phyloP scores from a whole-genome alignment of 2,888 invertebrate species.

The Cheilosia impressa region DNA sequence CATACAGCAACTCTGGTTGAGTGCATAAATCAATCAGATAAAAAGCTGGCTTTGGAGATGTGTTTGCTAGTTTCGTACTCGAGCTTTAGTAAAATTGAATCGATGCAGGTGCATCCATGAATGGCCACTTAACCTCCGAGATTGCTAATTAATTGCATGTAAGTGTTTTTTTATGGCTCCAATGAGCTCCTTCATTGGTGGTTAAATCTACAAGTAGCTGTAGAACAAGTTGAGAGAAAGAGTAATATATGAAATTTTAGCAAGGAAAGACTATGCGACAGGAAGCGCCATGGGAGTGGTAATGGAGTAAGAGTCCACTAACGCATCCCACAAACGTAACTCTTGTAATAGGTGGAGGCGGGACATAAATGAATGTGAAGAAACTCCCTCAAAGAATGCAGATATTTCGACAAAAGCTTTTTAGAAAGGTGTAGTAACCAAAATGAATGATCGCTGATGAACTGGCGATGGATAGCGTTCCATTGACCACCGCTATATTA shows the following conservation, averaged over 20 bases:
- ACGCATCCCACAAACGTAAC: too few species aligned
- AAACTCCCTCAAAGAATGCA: too few species aligned
- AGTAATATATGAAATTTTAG: neutral
- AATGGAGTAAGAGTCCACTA: too few species aligned
- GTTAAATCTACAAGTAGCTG: conserved; percentile 3
- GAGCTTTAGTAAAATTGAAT: neutral
- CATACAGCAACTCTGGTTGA: neutral
- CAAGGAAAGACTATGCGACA: too few species aligned
- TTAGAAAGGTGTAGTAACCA: too few species aligned
- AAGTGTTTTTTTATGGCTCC: conserved; percentile 30
- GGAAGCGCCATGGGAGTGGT: too few species aligned
- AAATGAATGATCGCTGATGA: too few species aligned
- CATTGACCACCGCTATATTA: too few species aligned
- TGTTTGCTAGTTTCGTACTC: conserved; percentile 1
- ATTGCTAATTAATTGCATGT: conserved; percentile 39
- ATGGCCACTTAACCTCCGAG: conserved; percentile 18
- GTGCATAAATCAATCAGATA: conserved; percentile 47
- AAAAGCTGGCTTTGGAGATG: conserved; percentile 7
- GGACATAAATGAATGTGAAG: too few species aligned
- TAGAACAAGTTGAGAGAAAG: neutral
- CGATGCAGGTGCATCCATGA: conserved; percentile 22
- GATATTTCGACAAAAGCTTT: too few species aligned
- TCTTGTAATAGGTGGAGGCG: too few species aligned
- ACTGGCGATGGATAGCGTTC: too few species aligned
- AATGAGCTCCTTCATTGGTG: conserved; percentile 6